A percentile compares a stretch with the other conserved stretches of the same genome.
These are phyloP conservation scores for Cantharis lateralis DNA, from an alignment of 2,888 invertebrate species.

Conservation along the genomic window DNA sequence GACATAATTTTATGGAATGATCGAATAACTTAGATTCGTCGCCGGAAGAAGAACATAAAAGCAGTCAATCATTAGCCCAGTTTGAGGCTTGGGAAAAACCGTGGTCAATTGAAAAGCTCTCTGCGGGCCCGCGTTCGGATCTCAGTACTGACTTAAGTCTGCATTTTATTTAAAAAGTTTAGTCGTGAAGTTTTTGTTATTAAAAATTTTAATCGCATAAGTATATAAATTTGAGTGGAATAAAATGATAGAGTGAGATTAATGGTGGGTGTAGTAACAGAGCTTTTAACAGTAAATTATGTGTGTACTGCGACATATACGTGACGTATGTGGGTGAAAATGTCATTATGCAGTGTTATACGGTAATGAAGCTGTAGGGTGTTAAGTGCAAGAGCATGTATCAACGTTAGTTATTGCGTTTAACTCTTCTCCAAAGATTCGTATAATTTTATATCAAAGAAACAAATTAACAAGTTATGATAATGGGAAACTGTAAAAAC, in stretches of 20 bases:
- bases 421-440: conserved; percentile 40
- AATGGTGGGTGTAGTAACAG: conserved; percentile 19
- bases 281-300: conserved; percentile 29
- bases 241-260: conserved; percentile 21
- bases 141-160: too few relatives aligned
- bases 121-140: too few relatives aligned
- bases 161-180: too few relatives aligned
- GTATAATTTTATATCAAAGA: conserved; percentile 40
- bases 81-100: too few relatives aligned
- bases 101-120: too few relatives aligned
- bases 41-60: too few relatives aligned
- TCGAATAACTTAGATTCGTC: too few relatives aligned
- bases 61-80: too few relatives aligned
- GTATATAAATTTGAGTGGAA: background rate
- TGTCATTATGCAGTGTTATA: conserved; percentile 33
- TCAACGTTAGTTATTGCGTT: conserved; percentile 46
- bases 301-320: conserved; percentile 23
- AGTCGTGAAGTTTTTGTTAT: background rate
- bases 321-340: conserved; percentile 36
- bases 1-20: too few relatives aligned
- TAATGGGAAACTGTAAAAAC: background rate
- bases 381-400: conserved; percentile 47
- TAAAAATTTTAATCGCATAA: background rate
- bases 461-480: background rate
- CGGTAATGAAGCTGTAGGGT: conserved; percentile 41